phyloP scores from a whole-genome alignment of 2,113 vertebrate genomes.

The Tenrec ecaudatus region DNA sequence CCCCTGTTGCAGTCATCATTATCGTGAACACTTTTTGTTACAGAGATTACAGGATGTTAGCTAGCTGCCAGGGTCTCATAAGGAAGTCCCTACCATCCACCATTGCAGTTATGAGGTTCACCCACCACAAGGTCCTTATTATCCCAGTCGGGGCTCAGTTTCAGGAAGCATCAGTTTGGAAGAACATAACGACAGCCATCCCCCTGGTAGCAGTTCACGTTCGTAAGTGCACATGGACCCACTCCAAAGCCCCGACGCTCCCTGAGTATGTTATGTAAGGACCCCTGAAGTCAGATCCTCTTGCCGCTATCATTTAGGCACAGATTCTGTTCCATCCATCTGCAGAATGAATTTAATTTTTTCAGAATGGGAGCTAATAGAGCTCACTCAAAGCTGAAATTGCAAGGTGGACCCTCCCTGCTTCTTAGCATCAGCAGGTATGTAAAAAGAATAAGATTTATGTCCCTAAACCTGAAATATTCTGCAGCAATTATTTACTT shows the following conservation, averaged over 20 bases:
- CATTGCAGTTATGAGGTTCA: constrained; percentile 81
- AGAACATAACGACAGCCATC: constrained; percentile 63
- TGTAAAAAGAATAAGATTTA: constrained; percentile 84
- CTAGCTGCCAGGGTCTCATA: constrained; percentile 88
- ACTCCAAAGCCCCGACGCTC: constrained; percentile 63
- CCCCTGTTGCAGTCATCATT: constrained; percentile 69
- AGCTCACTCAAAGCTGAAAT: constrained; percentile 79
- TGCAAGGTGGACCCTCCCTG: constrained; percentile 73
- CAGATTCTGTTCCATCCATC: constrained; percentile 71
- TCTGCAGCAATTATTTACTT: constrained; percentile 89
- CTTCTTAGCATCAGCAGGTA: constrained; percentile 79
- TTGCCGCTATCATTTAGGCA: constrained; percentile 77
- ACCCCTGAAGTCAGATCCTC: constrained; percentile 77
- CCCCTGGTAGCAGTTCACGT: constrained; percentile 13
- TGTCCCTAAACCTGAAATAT: constrained; percentile 86
- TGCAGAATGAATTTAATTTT: constrained; percentile 79
- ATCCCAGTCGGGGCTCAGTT: constrained; percentile 79
- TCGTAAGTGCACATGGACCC: constrained; percentile 68
- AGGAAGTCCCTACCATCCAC: constrained; percentile 84
- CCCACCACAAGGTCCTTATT: constrained; percentile 84
- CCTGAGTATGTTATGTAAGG: constrained; percentile 58
- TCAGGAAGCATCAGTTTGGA: constrained; percentile 75
- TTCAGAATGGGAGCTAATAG: constrained; percentile 75
- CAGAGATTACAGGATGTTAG: constrained; percentile 81
- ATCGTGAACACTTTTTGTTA: constrained; percentile 33